Evolutionary conservation across 2,113 vertebrate species (phyloP), one percentile per base, ranked within the genome.

Genomic region (Vidua chalybeata): DNA sequence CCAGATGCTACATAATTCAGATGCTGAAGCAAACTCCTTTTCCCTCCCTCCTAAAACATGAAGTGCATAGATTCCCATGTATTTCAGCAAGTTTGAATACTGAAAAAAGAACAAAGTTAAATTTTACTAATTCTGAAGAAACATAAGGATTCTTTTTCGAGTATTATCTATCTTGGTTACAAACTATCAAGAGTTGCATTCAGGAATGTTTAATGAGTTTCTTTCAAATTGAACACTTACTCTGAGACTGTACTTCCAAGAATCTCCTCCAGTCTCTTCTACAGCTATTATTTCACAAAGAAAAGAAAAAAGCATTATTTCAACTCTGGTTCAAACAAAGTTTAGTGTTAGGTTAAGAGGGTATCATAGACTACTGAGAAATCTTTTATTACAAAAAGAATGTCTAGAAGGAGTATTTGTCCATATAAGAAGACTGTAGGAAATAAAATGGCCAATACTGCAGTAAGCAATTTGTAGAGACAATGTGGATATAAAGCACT

Each of bases 231-330:
- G 11, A 73, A 90, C 39, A 98, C 99, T 98, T 97, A 99, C 99
- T 97, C 99, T 97, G 56, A 99, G 97, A 98, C 99, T 99, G 94
- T 99, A 99, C 96, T 99, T 99, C 99, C 99, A 99, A 72, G 99
- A 99, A 98, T 99, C 99, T 33, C 99, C 99, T 94, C 99, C 99
- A 22, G 98, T 99, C 97, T 99, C 99, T 98, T 99, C 99, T 73
- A 99, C 99, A 97, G 99, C 98, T 98, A 61, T 73, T 64, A 97
- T 97, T 97, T 68, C 63, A 94, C 6, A 69, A 73, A 80, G 4
- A 82, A 72, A 90, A 81, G 9, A 55, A 67, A 54, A 45, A 76
- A 67, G 3, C 13, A 72, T 89, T 89, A 96, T 75, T 77, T 89
- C 49, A 64, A 19, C 18, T 51, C 33, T 6, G 3, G 15, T 66